Base-by-base conservation (phyloP, 2,797 vertebrate species). In the Arctocebus calabarensis region DNA sequence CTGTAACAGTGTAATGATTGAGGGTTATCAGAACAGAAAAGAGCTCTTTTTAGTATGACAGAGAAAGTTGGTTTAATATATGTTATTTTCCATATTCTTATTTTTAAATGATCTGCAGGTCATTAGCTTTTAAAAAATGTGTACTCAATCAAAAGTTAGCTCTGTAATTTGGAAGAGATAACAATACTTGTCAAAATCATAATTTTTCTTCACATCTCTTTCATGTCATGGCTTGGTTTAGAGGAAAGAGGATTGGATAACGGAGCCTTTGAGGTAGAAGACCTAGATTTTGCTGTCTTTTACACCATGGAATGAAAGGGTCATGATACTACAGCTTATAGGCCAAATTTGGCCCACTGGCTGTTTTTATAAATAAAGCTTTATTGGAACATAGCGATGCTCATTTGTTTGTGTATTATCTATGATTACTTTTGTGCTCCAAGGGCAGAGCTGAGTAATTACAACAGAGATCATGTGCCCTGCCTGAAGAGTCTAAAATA, bases 321-420 rank as follows among this genome's bases (percentile, higher is more conserved):
- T 75, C 29, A 43, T 73, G 25, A 61, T 90, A 78, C 66, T 75
- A 43, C 9, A 93, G 29, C 64, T 29, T 48, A 19, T 3, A 16
- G 70, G n/a, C 61, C 82, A 95, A 71, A 86, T 84, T 17, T 68
- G 62, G 37, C 48, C 64, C 61, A 7, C 77, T 93, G 34, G 23
- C 85, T 84, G 20, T 43, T 93, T 96, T 96, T 83, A 12, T 93
- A 88, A 97, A 93, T 79, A 85, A 94, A 94, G 14, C 43, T 96
- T 96, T 92, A 94, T 93, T 93, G 77, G 82, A 92, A 78, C 52
- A 85, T 40, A 94, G 17, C 74, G 13, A 52, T 8, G 29, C 27
- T 62, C 43, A 84, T 91, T 93, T 43, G 64, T 64, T 81, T 59
- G n/a, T 37, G 32, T 66, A 32, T 79, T 68, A 3, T 90, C 75